Evolutionary conservation across 2,797 vertebrate species (phyloP), one percentile per base, ranked within the genome.

Genomic region (Pangasius larnaudii): DNA sequence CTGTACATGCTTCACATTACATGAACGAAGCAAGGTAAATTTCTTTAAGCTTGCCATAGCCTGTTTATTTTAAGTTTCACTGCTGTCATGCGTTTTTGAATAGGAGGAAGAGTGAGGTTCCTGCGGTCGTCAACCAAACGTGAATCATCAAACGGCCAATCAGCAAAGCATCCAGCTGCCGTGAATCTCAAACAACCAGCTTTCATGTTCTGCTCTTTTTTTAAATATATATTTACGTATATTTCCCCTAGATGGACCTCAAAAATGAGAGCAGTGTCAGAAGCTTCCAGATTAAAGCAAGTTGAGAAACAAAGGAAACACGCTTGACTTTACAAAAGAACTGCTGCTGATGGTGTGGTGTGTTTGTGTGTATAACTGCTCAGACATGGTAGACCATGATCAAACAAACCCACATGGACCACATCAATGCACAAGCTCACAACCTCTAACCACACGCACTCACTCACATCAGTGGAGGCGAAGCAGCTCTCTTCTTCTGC

Each of bases 341-440:
- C n/a, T 85, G 53, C 82, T 84, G 85, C 72, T 67, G 67, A n/a
- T 86, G 69, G 39, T 9, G 27, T 80, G 49, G 53, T 80, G 86
- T 80, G 56, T 65, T 85, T 85, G 67, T 74, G 86, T 85, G 85
- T 77, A 22, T 61, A 61, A 65, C 42, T 85, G 87, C 39, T 83
- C 86, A 90, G 81, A 72, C 42, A 85, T 77, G 78, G 77, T 74
- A 59, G 79, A 46, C 75, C 4, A 53, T 79, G 89, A 91, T 91
- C 90, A 92, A 92, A 91, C 61, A 65, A 85, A 85, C 87, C 87
- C 88, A 79, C 83, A 83, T 30, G 27, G 53, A 82, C 90, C 91
- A 91, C 91, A 92, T 92, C 88, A 90, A 30, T 88, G 78, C 88
- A 56, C 78, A 59, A 61, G 63, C 79, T 85, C 77, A 56, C 74